phyloP scores from a whole-genome alignment of 1,140 invertebrate genomes.

The Cecropterus lyciades region DNA sequence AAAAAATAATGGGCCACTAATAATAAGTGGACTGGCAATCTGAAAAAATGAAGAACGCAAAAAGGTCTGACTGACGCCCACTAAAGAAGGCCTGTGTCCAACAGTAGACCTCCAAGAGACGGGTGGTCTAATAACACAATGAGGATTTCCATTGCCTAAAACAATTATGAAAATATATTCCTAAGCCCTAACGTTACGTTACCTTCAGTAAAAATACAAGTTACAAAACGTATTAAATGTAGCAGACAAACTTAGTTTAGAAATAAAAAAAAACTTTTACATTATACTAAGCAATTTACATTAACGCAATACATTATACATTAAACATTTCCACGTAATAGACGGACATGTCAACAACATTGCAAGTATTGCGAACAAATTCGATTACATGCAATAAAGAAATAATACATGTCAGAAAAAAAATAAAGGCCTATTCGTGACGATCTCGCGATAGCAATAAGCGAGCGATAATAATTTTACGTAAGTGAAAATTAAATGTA shows the following conservation, averaged over 20 bases:
- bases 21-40: too few relatives aligned
- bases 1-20: too few relatives aligned
- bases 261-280: not conserved
- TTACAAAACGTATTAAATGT: not conserved
- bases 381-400: slow-evolving; percentile 24
- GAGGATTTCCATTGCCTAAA: too few relatives aligned
- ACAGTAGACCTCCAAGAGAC: too few relatives aligned
- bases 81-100: too few relatives aligned
- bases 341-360: slow-evolving; percentile 13
- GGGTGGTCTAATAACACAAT: too few relatives aligned
- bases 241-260: not conserved
- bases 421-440: slow-evolving; percentile 16
- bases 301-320: slow-evolving; percentile 14
- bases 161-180: too few relatives aligned
- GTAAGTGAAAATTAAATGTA: slow-evolving; percentile 50
- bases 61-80: too few relatives aligned
- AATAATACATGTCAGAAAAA: slow-evolving; percentile 13
- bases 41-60: too few relatives aligned
- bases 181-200: too few relatives aligned
- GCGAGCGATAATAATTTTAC: slow-evolving; percentile 18
- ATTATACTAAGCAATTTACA: slow-evolving; percentile 29
- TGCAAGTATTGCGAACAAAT: slow-evolving; percentile 17
- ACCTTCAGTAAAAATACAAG: too few relatives aligned
- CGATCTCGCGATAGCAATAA: slow-evolving; percentile 11
- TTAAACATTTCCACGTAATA: slow-evolving; percentile 18